phyloP scores from a whole-genome alignment of 2,113 vertebrate genomes.

The Forbesichthys agassizii region DNA sequence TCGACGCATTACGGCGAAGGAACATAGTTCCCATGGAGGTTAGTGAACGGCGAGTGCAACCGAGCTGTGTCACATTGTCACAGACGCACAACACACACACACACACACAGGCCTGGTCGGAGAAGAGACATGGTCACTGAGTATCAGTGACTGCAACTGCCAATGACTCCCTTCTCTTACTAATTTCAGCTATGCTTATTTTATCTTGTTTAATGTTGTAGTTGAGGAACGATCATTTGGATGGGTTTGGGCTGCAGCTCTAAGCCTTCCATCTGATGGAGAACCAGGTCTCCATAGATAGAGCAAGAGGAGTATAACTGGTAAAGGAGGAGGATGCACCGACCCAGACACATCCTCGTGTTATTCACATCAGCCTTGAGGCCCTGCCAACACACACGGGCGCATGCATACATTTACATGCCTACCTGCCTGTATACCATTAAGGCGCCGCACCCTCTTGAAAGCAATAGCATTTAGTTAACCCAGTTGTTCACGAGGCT shows the following conservation, averaged over 20 bases:
- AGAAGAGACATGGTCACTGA: not conserved
- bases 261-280: constrained; percentile 38
- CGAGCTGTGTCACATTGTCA: constrained; percentile 18
- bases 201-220: constrained; percentile 22
- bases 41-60: constrained; percentile 11
- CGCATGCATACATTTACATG: too few relatives aligned
- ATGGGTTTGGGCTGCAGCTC: constrained; percentile 40
- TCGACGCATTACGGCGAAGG: constrained; percentile 37
- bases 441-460: too few relatives aligned
- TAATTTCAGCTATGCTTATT: constrained; percentile 19
- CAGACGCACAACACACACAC: not conserved
- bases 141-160: too few relatives aligned
- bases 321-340: constrained; percentile 5
- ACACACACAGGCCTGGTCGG: constrained; percentile 2
- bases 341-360: not conserved
- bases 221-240: constrained; percentile 35
- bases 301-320: constrained; percentile 8
- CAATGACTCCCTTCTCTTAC: constrained; percentile 2
- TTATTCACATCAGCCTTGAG: too few relatives aligned
- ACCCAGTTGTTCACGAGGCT: too few relatives aligned
- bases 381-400: too few relatives aligned
- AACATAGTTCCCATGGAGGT: constrained; percentile 9
- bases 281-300: constrained; percentile 27
- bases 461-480: too few relatives aligned
- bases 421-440: not conserved